Evolutionary conservation across 2,113 vertebrate genomes (phyloP).

Genomic region (Ageneiosus marmoratus): DNA sequence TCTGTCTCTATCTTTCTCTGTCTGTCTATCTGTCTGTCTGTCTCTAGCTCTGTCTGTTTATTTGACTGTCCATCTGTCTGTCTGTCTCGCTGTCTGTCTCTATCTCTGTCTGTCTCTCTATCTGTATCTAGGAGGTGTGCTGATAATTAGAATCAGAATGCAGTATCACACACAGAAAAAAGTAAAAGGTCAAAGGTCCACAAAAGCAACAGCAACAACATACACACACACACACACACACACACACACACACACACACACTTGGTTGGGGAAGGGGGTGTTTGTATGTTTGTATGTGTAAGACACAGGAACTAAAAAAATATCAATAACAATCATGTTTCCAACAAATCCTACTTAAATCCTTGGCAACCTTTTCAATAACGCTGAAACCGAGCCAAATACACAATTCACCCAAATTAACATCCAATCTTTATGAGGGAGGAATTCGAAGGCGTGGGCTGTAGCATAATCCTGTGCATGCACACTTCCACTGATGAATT

Average conservation of each 20-base stretch:
- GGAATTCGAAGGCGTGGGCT: neutral
- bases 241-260: neutral
- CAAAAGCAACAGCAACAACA: neutral
- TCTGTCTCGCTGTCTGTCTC: neutral
- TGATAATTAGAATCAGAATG: neutral
- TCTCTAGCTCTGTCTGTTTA: no score
- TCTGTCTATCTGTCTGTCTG: no score
- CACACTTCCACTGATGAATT: neutral
- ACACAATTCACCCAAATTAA: neutral
- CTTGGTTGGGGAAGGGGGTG: neutral
- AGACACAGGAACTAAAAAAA: neutral
- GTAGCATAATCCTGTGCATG: neutral
- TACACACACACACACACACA: neutral
- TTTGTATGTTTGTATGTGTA: neutral
- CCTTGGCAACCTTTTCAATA: neutral
- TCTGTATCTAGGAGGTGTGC: neutral
- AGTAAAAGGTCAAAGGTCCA: neutral
- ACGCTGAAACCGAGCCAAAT: neutral
- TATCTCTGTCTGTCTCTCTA: neutral
- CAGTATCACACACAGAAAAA: neutral
- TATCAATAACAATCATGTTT: constrained; percentile 30
- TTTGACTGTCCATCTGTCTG: no score
- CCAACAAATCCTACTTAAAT: constrained; percentile 6
- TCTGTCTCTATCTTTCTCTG: no score
- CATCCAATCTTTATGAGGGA: neutral